Evolutionary conservation across 2,113 vertebrate genomes (phyloP).

Genomic region (Pseudopodoces humilis): DNA sequence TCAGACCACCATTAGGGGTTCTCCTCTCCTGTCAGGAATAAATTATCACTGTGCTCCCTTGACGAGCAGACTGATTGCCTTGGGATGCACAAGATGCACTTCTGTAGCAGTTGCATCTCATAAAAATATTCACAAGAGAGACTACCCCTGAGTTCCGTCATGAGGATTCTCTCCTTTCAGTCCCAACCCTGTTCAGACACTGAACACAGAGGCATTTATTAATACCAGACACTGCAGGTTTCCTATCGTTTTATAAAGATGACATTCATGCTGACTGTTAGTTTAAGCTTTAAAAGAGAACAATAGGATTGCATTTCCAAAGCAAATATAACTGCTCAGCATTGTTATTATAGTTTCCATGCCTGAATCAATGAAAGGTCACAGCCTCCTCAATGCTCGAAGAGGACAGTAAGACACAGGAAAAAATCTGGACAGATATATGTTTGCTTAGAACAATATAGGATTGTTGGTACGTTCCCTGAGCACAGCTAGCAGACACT

Average conservation of each 20-base stretch:
- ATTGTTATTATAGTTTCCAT: conserved; percentile 39
- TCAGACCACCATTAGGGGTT: neutral
- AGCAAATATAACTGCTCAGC: conserved; percentile 48
- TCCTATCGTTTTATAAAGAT: conserved; percentile 46
- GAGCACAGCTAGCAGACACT: conserved; percentile 31
- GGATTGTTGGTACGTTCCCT: conserved; percentile 22
- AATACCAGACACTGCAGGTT: conserved; percentile 49
- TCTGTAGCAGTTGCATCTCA: conserved; percentile 15
- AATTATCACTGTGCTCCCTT: neutral
- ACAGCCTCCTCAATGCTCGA: neutral
- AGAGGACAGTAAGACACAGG: neutral
- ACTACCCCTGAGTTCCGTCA: conserved; percentile 8
- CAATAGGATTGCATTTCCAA: conserved; percentile 61
- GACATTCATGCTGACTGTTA: conserved; percentile 58
- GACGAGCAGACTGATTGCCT: neutral
- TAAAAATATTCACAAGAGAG: conserved; percentile 19
- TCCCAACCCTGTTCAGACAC: neutral
- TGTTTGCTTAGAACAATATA: conserved; percentile 49
- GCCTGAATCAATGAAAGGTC: conserved; percentile 50
- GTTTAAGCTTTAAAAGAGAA: conserved; percentile 57
- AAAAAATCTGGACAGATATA: neutral
- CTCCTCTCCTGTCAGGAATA: neutral
- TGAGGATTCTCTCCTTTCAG: conserved; percentile 35
- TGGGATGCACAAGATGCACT: neutral
- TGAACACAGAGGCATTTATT: conserved; percentile 46